phyloP scores from a whole-genome alignment of 2,888 invertebrate genomes.

The Mechanitis messenoides region DNA sequence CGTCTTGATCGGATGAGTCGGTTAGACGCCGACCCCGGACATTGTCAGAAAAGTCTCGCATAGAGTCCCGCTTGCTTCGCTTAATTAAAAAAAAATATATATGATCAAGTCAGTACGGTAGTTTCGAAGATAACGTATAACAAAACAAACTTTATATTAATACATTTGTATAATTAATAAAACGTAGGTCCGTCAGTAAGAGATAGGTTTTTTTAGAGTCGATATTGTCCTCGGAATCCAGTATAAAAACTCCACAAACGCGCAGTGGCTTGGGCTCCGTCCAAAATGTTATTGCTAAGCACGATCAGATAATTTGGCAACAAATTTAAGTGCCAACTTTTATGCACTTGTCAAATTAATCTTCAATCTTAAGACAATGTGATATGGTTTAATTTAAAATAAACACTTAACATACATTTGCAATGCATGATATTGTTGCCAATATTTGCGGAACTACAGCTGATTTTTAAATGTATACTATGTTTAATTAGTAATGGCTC shows the following conservation, averaged over 20 bases:
- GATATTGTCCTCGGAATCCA: conserved; percentile 25
- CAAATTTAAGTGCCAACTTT: neutral
- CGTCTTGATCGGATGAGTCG: too few relatives aligned
- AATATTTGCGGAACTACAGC: conserved; percentile 4
- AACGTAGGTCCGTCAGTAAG: neutral
- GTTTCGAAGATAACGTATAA: too few relatives aligned
- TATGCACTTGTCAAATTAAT: too few relatives aligned
- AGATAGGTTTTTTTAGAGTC: neutral
- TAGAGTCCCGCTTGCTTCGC: too few relatives aligned
- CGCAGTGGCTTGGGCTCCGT: conserved; percentile 43
- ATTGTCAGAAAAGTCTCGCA: too few relatives aligned
- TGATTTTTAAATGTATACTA: neutral
- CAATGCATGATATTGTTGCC: neutral
- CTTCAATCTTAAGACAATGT: too few relatives aligned
- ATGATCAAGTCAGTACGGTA: too few relatives aligned
- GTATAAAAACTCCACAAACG: conserved; percentile 35
- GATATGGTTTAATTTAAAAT: neutral
- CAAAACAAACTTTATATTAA: neutral
- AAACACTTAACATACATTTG: neutral
- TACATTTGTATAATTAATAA: neutral
- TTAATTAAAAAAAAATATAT: too few relatives aligned
- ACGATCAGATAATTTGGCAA: conserved; percentile 49
- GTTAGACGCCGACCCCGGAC: too few relatives aligned
- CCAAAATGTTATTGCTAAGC: conserved; percentile 52
- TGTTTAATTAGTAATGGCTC: neutral